Base-by-base conservation (phyloP, 64 coral and sea anemone species). In the Montipora capricornis region DNA sequence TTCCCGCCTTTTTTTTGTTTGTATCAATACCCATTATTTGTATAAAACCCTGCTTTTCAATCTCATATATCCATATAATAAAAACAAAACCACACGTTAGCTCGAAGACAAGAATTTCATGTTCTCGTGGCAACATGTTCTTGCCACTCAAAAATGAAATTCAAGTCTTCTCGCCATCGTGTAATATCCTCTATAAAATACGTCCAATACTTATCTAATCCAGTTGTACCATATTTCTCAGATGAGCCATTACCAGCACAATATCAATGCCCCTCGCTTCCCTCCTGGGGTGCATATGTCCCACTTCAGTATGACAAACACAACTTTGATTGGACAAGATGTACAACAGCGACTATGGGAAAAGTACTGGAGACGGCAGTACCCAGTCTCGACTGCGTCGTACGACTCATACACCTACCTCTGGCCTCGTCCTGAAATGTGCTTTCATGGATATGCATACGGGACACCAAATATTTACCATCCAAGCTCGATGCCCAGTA, bases 261-360 rank as follows among this genome's bases (percentile, higher is more conserved):
- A 86, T 45, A 86, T 70, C 82, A 71, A 86, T 49, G 47, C 62
- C 8, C 66, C 82, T 10, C 82, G 24, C 14, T 86, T 86, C 45
- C 82, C 82, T 4, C 45, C 46, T 70, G 82, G 82, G 19, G 17
- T 24, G n/a, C 62, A 86, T 10, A 24, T 86, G 82, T 68, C 82
- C 37, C 62, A 86, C 67, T 86, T 22, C 19, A 86, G 82, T 71
- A 46, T 86, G 19, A 68, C 82, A 86, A 86, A 73, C 82, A 86
- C 82, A 45, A 86, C 62, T 71, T 64, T 84, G 20, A 84, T 84
- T 84, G 81, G 81, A 8, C 81, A 84, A 44, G 81, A 86, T 47
- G 82, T 86, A 44, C 82, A 86, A 16, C 82, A 71, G 8, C 66
- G 82, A 86, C 46, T 86, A 29, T 86, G 82, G 82, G 82, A 86